Base-by-base conservation (phyloP, 2,113 vertebrate genomes). In the Bolborhynchus lineola region DNA sequence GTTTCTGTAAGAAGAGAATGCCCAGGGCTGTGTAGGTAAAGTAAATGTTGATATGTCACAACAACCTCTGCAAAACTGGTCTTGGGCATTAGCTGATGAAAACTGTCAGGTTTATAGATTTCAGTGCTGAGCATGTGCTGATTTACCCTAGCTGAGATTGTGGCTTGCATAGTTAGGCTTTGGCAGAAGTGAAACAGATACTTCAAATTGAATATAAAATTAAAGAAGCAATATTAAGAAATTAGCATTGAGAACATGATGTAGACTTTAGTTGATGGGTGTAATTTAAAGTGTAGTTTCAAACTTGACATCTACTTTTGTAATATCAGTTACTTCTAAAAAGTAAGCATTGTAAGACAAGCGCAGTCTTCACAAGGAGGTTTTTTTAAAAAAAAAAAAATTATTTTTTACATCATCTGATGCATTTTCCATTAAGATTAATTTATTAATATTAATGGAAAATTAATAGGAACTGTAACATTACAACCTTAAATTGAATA, bases 361-460 rank as follows among this genome's bases (percentile, higher is more conserved):
- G n/a, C 79, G 21, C 10, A 63, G 26, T 74, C 24, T 50, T 93
- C 68, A 93, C 91, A 76, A 96, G 39, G 64, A 50, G 23, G 37
- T 16, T 1, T 2, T 47, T 59, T 86, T 47, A 7, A 69, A 92
- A 86, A 39, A 39, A 39, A 39, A 39, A 39, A 39, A 39, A 39
- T 90, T 47, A 55, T 65, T 82, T 78, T 47, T 37, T 42, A 79
- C 92, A 87, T 92, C 6, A 92, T 88, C 26, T 42, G 91, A 62
- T 85, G 53, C 17, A 70, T 96, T 96, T 94, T 74, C 29, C 31
- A 76, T 97, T 93, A 96, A 93, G 96, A 97, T 87, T 96, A 37
- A 95, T 86, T n/a, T n/a, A n/a, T n/a, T 93, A 96, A 93, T 97
- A 97, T 87, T 96, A 37, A 95, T 86, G n/a, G 23, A 49, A 24